A percentile compares a stretch with the other conserved stretches of the same genome.
Conservation (phyloP, 1,140 invertebrate species). For the Sinella curviseta region DNA sequence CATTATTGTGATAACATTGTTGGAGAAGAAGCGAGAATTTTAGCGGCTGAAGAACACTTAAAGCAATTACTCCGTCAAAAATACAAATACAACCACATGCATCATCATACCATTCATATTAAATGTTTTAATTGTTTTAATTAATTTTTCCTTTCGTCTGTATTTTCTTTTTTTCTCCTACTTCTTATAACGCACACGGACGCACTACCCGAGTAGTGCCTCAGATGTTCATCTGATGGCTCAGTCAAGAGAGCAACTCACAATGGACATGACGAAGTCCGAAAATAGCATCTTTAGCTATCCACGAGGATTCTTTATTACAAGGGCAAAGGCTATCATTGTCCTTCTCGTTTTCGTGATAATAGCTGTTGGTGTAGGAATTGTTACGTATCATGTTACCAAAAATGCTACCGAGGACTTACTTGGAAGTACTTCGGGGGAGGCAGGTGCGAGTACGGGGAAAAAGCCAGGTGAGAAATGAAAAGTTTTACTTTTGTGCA, state of each 20-base stretch:
- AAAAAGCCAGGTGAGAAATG: not conserved
- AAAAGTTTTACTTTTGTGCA: not conserved
- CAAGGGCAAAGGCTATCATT: slow-evolving; percentile 34
- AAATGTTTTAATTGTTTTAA: not conserved
- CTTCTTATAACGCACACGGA: no score
- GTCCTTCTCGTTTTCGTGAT: slow-evolving; percentile 25
- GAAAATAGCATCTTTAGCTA: slow-evolving; percentile 44
- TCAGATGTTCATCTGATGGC: slow-evolving; percentile 26
- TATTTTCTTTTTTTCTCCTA: not conserved
- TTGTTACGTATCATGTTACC: slow-evolving; percentile 40
- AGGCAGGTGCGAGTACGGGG: not conserved
- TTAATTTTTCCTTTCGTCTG: not conserved
- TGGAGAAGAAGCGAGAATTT: not conserved
- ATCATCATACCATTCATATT: not conserved
- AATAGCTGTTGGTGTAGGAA: slow-evolving; percentile 32
- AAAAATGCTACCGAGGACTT: slow-evolving; percentile 16
- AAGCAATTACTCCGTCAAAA: not conserved
- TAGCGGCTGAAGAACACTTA: not conserved
- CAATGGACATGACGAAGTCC: slow-evolving; percentile 46
- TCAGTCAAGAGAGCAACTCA: slow-evolving; percentile 47
- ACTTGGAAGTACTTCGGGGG: not conserved
- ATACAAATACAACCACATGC: not conserved
- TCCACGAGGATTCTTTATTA: slow-evolving; percentile 42
- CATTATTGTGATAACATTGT: not conserved
- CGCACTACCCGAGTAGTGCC: not conserved